Conservation (phyloP, 2,113 vertebrate species). For the Ailurus styani region DNA sequence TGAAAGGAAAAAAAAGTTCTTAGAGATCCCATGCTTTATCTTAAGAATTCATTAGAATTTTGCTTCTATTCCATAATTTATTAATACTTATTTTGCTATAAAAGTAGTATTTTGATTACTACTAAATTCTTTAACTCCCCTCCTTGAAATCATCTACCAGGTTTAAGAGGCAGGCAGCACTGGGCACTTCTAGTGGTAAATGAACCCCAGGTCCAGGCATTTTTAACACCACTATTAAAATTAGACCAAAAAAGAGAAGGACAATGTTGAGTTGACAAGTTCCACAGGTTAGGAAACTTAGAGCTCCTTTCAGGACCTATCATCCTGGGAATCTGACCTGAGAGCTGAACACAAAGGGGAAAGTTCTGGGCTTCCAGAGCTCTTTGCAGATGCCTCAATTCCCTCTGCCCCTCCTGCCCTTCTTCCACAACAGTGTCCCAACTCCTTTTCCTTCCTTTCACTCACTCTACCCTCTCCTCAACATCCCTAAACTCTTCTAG, state of each 20-base stretch:
- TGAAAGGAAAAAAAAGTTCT: background rate
- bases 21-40: background rate
- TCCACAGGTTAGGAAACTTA: background rate
- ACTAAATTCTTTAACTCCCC: background rate
- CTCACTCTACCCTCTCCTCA: background rate
- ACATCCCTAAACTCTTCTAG: background rate
- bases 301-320: background rate
- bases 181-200: background rate
- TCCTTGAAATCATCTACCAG: background rate
- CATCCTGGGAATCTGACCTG: background rate
- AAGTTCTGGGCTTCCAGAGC: background rate
- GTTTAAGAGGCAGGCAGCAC: background rate
- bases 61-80: background rate
- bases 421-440: background rate
- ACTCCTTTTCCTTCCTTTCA: background rate
- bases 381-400: background rate
- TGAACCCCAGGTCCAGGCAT: background rate
- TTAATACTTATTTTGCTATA: slow-evolving; percentile 16
- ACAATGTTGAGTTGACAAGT: background rate
- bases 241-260: background rate
- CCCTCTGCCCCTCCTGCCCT: background rate
- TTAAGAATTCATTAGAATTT: background rate
- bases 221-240: background rate
- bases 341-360: accelerated
- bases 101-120: background rate